phyloP scores from a whole-genome alignment of 1,140 invertebrate genomes.

The Drosophila tsacasi region DNA sequence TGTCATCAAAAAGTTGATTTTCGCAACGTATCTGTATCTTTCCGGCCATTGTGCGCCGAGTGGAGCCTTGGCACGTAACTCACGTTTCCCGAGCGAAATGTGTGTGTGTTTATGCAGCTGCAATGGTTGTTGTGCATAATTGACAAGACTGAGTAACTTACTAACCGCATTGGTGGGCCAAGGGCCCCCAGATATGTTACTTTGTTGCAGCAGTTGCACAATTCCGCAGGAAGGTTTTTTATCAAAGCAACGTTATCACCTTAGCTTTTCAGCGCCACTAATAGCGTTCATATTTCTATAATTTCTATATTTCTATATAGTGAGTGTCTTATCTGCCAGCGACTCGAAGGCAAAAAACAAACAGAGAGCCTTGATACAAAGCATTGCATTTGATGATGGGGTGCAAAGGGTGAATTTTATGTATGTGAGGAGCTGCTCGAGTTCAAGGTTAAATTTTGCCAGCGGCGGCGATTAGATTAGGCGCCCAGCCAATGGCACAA shows the following conservation, averaged over 20 bases:
- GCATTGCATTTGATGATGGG: conserved; percentile 33
- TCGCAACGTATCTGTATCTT: too few species aligned
- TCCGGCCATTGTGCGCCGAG: too few species aligned
- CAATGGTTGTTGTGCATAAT: conserved; percentile 24
- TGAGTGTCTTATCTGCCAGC: conserved; percentile 51
- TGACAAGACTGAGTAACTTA: conserved; percentile 11
- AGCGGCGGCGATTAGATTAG: conserved; percentile 31
- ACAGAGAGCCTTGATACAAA: conserved; percentile 25
- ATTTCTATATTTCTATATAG: conserved; percentile 1
- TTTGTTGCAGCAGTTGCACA: conserved; percentile 34
- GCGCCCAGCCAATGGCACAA: conserved; percentile 27
- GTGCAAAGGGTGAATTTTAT: conserved; percentile 35
- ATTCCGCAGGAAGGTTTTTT: conserved; percentile 13
- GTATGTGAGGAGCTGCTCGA: background rate
- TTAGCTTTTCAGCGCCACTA: conserved; percentile 14
- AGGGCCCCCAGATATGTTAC: conserved; percentile 20
- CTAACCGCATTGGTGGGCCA: background rate
- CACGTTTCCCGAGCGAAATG: conserved; percentile 45
- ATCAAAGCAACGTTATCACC: conserved; percentile 47
- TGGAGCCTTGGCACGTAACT: conserved; percentile 66
- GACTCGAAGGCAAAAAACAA: conserved; percentile 28
- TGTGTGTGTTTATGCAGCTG: conserved; percentile 50
- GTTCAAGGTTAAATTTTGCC: conserved; percentile 43
- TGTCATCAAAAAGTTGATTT: too few species aligned
- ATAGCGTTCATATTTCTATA: background rate